Evolutionary conservation across 2,888 invertebrate species (phyloP).

Genomic region (Tenthredo amoena): DNA sequence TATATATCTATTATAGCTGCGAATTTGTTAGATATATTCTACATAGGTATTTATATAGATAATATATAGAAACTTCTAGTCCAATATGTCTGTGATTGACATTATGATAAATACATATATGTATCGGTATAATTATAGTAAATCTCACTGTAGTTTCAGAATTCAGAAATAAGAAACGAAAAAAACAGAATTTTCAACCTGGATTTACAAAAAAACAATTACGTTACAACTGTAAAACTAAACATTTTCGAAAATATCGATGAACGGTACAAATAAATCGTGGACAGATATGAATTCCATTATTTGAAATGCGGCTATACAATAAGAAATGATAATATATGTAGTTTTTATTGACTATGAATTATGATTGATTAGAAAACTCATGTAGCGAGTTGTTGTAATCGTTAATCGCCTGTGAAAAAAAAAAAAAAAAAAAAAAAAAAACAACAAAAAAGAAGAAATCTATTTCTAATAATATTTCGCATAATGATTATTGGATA

Average conservation of each 20-base stretch:
- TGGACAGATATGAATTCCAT: background rate
- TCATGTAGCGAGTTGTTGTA: background rate
- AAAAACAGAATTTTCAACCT: background rate
- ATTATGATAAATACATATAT: conserved; percentile 27
- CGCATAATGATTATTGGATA: background rate
- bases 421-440: background rate
- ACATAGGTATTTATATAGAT: background rate
- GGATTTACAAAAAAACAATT: background rate
- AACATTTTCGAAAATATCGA: background rate
- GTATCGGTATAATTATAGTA: background rate
- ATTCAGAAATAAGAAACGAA: background rate
- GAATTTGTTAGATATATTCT: conserved; percentile 14
- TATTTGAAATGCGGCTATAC: background rate
- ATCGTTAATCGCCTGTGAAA: conserved; percentile 6
- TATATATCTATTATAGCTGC: conserved; percentile 16
- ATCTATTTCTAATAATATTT: background rate
- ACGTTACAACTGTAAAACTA: background rate
- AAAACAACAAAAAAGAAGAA: background rate
- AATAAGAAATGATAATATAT: background rate
- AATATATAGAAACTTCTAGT: conserved; percentile 42
- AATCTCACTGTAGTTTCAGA: background rate
- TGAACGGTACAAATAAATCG: background rate
- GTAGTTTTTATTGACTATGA: background rate
- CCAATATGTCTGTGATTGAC: conserved; percentile 52
- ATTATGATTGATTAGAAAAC: background rate